Base-by-base conservation (phyloP, 2,113 vertebrate species). In the Zosterops japonicus region DNA sequence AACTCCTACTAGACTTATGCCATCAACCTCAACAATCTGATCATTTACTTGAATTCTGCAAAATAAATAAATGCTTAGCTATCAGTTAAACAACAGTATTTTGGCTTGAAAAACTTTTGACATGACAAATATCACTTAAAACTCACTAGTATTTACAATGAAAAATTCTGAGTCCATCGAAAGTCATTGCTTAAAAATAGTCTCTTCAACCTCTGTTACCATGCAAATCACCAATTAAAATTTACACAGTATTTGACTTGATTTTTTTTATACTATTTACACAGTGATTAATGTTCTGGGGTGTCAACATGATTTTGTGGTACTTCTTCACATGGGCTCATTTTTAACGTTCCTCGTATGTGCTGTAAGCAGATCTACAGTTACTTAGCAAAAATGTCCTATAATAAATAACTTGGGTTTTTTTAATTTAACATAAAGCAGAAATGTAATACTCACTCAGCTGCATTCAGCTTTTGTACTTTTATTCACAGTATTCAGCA, bases 21-120 rank as follows among this genome's bases (percentile, higher is more conserved):
- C 98, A 94, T 99, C 99, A 74, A 99, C 99, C 93, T 99, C 99
- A 94, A 99, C 99, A 83, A 99, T 99, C 97, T 99, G 99, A 97
- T 99, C 99, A 92, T 99, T 99, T 77, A 99, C 99, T 96, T 98
- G 98, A 95, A 99, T 98, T 95, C 99, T 99, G 90, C 46, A 97
- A 94, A 94, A 94, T 27, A 96, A 90, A 97, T 6, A 80, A 20
- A 87, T 24, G 17, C 8, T 94, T 70, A 78, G 44, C 33, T 50
- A 52, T 59, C 56, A 61, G 35, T 35, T 82, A 52, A 83, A 80
- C 28, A 67, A 33, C 9, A 49, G 50, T 14, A 93, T 56, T 80
- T 84, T 50, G 33, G 27, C 21, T 67, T 80, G n/a, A 86, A 31
- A 76, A 7, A 72, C 55, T 77, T 88, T 23, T 59, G 23, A 85